Base-by-base conservation (phyloP, 2,797 vertebrate species). In the Pangasius mekongensis region DNA sequence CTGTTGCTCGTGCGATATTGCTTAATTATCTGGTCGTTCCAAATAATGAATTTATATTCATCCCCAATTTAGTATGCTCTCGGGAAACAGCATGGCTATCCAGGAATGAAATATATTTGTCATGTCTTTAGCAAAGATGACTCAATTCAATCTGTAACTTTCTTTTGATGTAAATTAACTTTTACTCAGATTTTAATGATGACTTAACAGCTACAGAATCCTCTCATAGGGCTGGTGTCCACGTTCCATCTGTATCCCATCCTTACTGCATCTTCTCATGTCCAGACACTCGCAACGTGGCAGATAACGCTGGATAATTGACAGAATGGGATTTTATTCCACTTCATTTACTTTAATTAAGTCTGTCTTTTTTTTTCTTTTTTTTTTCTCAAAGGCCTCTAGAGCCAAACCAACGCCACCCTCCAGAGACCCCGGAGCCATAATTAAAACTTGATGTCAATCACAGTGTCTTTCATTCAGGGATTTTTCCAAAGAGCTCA, bases 361-460 rank as follows among this genome's bases (percentile, higher is more conserved):
- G 62, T 83, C 83, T 87, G 84, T 71, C 81, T 87, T 88, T 62
- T 64, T 71, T 33, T 54, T 64, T 18, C n/a, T n/a, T n/a, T 27
- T 67, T 43, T 64, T 4, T 30, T 36, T 30, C 22, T 62, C 13
- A 54, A 81, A 89, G 87, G 69, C 89, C 77, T 56, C 83, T 60
- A 82, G 88, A 89, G 62, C 84, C 84, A 69, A 62, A 80, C 76
- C 58, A 64, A 80, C 36, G n/a, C 73, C 77, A 86, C 66, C 86
- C 90, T 88, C 60, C 47, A 18, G 87, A 90, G 90, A 87, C 84
- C 91, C 89, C 52, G 36, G 88, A 91, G 90, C 83, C 76, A 83
- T 92, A 92, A 93, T 92, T 93, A 92, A 90, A 93, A 87, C 86
- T 85, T 62, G 77, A 77, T 78, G 91, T 92, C 90, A 91, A 89